Evolutionary conservation across 1,140 invertebrate species (phyloP).

Genomic region (Drosophila sp.): DNA sequence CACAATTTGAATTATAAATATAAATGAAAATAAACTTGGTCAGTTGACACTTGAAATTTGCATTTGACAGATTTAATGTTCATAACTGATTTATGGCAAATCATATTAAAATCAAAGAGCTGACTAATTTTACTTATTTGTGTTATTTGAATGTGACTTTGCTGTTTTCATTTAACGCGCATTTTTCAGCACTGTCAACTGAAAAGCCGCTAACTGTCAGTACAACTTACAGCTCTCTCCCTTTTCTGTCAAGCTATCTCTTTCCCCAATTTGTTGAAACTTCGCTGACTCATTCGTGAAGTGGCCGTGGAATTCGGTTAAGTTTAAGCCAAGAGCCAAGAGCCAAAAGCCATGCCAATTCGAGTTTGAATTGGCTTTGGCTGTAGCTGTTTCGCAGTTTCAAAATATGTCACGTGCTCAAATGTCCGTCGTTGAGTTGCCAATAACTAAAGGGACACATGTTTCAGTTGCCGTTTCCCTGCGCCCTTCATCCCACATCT

Average conservation of each 20-base stretch:
- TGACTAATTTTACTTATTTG: constrained; percentile 1
- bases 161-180: background rate
- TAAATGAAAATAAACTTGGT: too few species aligned
- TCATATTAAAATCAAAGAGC: background rate
- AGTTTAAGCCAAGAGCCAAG: constrained; percentile 42
- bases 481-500: constrained; percentile 13
- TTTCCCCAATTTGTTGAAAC: background rate
- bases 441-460: constrained; percentile 75
- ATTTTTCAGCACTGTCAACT: constrained; percentile 29
- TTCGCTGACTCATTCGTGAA: constrained; percentile 35
- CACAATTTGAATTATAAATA: too few species aligned
- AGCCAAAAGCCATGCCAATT: constrained; percentile 23
- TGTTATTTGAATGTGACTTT: background rate
- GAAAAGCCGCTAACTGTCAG: constrained; percentile 54
- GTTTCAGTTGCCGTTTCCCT: constrained; percentile 60
- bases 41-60: too few species aligned
- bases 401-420: constrained; percentile 74
- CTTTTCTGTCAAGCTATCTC: background rate
- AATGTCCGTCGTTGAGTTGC: constrained; percentile 59
- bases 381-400: constrained; percentile 36
- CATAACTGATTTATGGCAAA: background rate
- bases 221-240: constrained; percentile 28
- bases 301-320: constrained; percentile 13
- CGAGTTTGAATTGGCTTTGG: constrained; percentile 3
- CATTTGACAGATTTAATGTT: background rate